Conservation (phyloP, 1,140 invertebrate genomes). For the Chelonus insularis region DNA sequence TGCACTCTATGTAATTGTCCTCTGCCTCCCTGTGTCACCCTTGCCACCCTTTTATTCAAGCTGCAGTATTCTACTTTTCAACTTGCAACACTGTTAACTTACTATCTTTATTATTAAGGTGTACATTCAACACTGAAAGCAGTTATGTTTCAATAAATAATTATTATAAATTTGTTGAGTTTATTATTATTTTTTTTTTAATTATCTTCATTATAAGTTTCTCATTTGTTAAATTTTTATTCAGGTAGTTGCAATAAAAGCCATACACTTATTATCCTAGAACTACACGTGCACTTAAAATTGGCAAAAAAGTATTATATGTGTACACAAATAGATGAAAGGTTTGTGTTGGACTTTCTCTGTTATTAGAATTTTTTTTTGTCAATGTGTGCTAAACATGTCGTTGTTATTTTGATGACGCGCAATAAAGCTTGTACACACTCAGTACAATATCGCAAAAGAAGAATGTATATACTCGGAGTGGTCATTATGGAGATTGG, state of each 20-base stretch:
- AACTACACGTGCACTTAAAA: neutral
- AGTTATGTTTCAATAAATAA: too few relatives aligned
- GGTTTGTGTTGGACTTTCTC: conserved; percentile 10
- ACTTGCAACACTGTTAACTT: neutral
- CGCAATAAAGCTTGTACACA: neutral
- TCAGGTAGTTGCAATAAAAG: too few relatives aligned
- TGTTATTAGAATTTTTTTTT: conserved; percentile 6
- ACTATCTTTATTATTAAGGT: conserved; percentile 8
- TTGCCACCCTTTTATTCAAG: neutral
- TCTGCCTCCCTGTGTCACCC: conserved; percentile 15
- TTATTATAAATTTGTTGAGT: too few relatives aligned
- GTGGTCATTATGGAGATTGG: conserved; percentile 26
- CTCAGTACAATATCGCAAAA: neutral
- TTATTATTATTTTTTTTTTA: too few relatives aligned
- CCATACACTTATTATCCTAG: too few relatives aligned
- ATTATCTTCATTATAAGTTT: too few relatives aligned
- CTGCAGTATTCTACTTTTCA: neutral
- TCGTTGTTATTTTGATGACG: neutral
- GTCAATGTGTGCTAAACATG: neutral
- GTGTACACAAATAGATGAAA: neutral
- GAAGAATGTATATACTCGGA: neutral
- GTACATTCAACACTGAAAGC: conserved; percentile 5
- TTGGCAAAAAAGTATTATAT: neutral
- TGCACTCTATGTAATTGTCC: conserved; percentile 34
- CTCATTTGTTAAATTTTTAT: too few relatives aligned